Conservation (phyloP, 2,888 invertebrate species). For the Pollenia angustigena region DNA sequence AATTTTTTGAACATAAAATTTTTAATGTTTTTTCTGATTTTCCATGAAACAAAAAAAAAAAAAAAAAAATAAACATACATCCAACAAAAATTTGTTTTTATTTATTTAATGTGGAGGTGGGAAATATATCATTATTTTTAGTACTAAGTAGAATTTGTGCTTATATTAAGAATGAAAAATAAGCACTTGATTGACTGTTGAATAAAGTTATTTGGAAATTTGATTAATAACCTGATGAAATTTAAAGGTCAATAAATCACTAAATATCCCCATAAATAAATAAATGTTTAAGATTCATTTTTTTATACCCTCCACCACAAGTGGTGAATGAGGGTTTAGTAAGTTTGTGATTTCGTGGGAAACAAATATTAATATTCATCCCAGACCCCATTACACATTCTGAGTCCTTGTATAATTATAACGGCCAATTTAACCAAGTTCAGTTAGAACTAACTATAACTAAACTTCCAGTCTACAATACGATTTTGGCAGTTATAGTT, state of each 20-base stretch:
- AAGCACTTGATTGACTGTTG: neutral
- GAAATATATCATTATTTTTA: neutral
- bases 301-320: neutral
- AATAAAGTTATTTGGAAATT: constrained; percentile 4
- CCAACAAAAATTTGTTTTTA: constrained; percentile 5
- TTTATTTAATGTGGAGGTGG: constrained; percentile 9
- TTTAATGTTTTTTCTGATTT: neutral
- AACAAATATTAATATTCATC: no score
- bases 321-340: no score
- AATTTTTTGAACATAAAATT: no score
- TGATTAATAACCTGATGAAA: constrained; percentile 13
- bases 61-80: neutral
- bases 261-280: no score
- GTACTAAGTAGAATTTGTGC: neutral
- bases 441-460: no score
- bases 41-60: constrained; percentile 8
- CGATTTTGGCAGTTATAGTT: no score
- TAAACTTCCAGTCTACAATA: no score
- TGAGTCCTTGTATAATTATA: no score
- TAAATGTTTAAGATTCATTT: neutral
- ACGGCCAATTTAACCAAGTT: no score
- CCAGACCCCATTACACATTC: no score
- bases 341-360: no score
- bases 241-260: neutral
- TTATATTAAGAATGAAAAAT: constrained; percentile 8